A percentile compares a stretch with the other conserved stretches of the same genome.
phyloP scores from a whole-genome alignment of 2,113 vertebrate genomes.

The Excalfactoria chinensis region DNA sequence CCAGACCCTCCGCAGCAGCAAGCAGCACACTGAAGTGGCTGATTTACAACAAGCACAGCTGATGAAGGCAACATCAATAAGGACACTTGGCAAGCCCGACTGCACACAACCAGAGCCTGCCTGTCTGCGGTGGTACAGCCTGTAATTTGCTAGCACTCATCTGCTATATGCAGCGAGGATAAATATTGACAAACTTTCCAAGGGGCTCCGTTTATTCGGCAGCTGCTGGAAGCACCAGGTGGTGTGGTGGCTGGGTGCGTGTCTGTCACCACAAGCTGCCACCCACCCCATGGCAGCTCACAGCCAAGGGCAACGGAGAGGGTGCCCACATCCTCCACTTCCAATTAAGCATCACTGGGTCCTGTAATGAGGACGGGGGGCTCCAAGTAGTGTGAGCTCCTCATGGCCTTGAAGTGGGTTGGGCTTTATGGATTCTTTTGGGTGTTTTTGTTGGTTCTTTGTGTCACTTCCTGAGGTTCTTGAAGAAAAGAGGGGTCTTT shows the following conservation, averaged over 20 bases:
- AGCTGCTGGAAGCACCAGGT: neutral
- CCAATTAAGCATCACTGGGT: neutral
- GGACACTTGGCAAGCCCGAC: neutral
- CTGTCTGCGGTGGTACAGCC: neutral
- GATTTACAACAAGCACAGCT: slow-evolving; percentile 27
- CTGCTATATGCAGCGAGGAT: slow-evolving; percentile 2
- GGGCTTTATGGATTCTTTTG: neutral
- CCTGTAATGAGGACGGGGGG: fast-evolving
- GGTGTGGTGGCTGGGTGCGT: neutral
- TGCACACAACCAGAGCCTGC: neutral
- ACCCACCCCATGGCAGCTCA: neutral
- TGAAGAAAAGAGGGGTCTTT: neutral
- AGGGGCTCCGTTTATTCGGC: neutral
- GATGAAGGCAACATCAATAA: neutral
- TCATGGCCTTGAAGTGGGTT: neutral
- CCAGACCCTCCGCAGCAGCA: neutral
- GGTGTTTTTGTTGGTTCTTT: neutral
- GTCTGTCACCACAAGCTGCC: neutral
- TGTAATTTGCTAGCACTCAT: neutral
- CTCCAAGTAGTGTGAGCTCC: neutral
- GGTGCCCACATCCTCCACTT: neutral
- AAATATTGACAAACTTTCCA: slow-evolving; percentile 3
- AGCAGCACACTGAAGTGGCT: neutral
- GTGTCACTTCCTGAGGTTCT: neutral
- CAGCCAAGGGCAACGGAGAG: neutral